These are phyloP conservation scores for Acrocephalus arundinaceus DNA, from an alignment of 2,113 vertebrate genomes.

Conservation along the genomic window DNA sequence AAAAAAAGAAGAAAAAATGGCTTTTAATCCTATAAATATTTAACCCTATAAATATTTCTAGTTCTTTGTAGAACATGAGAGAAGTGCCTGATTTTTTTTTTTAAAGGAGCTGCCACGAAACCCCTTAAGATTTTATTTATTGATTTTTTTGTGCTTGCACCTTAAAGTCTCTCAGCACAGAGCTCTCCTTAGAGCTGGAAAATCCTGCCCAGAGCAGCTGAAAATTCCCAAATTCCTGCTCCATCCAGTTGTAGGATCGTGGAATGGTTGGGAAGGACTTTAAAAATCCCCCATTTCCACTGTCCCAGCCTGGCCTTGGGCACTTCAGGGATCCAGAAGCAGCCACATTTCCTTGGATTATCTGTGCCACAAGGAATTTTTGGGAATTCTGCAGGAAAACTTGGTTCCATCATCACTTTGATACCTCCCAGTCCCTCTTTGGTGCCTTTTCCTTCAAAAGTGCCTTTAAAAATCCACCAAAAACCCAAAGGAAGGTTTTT, in stretches of 20 bases:
- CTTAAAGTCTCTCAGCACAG: background rate
- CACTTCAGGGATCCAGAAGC: background rate
- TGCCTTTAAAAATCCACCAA: background rate
- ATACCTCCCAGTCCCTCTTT: background rate
- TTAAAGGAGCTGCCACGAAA: background rate
- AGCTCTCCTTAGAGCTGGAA: background rate
- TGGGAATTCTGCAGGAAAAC: background rate
- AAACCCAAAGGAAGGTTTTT: background rate
- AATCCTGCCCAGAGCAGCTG: background rate
- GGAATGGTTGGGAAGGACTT: background rate
- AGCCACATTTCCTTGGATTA: background rate
- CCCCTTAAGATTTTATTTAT: background rate
- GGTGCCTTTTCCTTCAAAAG: background rate
- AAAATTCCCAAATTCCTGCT: background rate
- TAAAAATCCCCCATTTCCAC: background rate
- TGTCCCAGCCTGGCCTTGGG: background rate
- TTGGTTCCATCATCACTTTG: background rate
- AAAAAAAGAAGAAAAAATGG: accelerated
- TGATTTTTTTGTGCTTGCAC: background rate
- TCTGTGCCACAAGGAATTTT: background rate
- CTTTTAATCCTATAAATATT: background rate
- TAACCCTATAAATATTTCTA: background rate
- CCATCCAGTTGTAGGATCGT: accelerated
- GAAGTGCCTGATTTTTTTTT: background rate
- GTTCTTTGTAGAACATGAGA: background rate